Conservation (phyloP, 2,888 invertebrate genomes). For the Brachylomia viminalis region DNA sequence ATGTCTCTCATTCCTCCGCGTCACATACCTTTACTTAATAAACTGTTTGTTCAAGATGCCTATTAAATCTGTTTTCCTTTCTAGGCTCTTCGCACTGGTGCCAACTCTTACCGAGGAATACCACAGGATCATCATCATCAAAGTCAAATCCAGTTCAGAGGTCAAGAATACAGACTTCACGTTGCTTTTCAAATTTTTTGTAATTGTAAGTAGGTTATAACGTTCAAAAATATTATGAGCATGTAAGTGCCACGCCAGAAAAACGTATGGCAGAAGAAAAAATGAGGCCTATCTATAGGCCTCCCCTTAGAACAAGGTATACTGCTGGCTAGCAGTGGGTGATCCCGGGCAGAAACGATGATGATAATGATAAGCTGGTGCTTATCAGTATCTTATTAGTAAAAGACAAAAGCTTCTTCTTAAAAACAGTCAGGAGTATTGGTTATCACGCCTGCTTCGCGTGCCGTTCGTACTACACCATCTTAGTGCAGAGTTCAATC, state of each 20-base stretch:
- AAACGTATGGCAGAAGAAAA: not conserved
- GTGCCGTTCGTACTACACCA: not conserved
- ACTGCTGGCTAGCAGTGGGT: not conserved
- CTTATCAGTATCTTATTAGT: not conserved
- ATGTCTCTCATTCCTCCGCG: no score
- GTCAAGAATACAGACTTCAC: constrained; percentile 14
- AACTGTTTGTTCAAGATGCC: not conserved
- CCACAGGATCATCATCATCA: constrained; percentile 46
- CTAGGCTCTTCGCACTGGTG: constrained; percentile 36
- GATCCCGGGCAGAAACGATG: not conserved
- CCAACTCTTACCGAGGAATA: constrained; percentile 53
- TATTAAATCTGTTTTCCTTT: not conserved
- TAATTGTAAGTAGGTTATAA: constrained; percentile 51
- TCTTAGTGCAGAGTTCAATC: not conserved
- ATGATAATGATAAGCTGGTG: not conserved
- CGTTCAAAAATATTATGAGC: no score
- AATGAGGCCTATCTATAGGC: not conserved
- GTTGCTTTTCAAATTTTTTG: constrained; percentile 46
- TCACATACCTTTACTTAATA: no score
- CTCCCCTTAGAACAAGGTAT: not conserved
- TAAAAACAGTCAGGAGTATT: not conserved
- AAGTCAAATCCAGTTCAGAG: constrained; percentile 9
- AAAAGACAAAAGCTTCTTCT: not conserved
- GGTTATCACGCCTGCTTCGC: not conserved
- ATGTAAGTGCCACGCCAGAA: not conserved